Percentiles rank a stretch among this genome's conserved stretches.
These are phyloP conservation scores for Picus viridis DNA, from an alignment of 2,797 vertebrate genomes.

Conservation along the genomic window DNA sequence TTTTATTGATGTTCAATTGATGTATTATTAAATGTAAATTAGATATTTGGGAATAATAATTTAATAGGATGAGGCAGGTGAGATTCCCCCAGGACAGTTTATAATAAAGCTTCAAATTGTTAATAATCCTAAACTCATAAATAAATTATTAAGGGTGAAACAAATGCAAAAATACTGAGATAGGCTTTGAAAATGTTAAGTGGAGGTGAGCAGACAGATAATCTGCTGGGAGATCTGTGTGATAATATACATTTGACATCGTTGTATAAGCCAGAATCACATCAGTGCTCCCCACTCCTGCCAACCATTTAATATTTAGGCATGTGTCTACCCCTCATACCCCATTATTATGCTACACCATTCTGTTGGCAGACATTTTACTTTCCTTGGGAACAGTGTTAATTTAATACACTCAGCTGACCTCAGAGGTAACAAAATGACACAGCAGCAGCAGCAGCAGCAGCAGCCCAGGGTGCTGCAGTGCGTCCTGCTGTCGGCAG, in stretches of 20 bases:
- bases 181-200: conserved; percentile 46
- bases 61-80: conserved; percentile 62
- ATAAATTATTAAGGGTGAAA: conserved; percentile 75
- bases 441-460: not conserved
- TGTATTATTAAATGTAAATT: conserved; percentile 80
- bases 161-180: conserved; percentile 62
- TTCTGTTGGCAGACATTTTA: not conserved
- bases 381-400: conserved; percentile 36
- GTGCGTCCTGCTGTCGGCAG: not conserved
- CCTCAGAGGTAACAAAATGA: conserved; percentile 1
- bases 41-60: conserved; percentile 78
- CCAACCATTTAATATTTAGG: not conserved
- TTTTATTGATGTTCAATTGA: conserved; percentile 79
- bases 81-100: conserved; percentile 70
- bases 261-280: not conserved
- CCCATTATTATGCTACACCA: not conserved
- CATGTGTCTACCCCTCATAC: not conserved
- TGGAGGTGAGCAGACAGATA: not conserved
- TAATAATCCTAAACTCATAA: conserved; percentile 77
- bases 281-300: not conserved
- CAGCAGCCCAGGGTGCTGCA: not conserved
- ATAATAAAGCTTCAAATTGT: conserved; percentile 79
- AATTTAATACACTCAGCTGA: conserved; percentile 33
- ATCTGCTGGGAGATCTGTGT: not conserved
- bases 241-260: not conserved